Percentiles rank a stretch among this genome's conserved stretches.
These are phyloP conservation scores for Anaspis maculata DNA, from an alignment of 2,888 invertebrate species.

Conservation along the genomic window DNA sequence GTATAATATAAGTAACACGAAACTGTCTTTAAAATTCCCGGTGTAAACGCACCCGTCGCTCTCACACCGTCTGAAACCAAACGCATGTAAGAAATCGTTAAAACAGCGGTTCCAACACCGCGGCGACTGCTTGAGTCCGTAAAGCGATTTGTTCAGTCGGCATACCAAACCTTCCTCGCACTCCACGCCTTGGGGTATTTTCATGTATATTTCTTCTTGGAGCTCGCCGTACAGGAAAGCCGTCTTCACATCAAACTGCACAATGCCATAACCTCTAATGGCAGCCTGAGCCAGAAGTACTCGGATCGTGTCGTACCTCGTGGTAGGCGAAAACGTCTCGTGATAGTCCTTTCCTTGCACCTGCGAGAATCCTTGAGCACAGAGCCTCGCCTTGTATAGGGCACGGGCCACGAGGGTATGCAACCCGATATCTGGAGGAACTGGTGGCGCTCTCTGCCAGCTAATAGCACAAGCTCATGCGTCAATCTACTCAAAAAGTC, in stretches of 20 bases:
- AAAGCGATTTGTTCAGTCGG: slow-evolving; percentile 25
- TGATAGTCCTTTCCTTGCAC: slow-evolving; percentile 16
- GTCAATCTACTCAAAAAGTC: too few relatives aligned
- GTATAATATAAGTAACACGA: slow-evolving; percentile 24
- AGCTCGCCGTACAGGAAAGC: slow-evolving; percentile 20
- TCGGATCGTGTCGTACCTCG: slow-evolving; percentile 15
- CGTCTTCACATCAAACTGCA: slow-evolving; percentile 21
- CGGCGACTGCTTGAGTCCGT: slow-evolving; percentile 33
- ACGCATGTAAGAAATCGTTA: slow-evolving; percentile 12
- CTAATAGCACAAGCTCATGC: too few relatives aligned
- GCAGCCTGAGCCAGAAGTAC: slow-evolving; percentile 14
- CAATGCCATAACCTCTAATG: slow-evolving; percentile 8
- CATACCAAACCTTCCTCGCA: slow-evolving; percentile 24
- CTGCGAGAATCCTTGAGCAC: slow-evolving; percentile 5
- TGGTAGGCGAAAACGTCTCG: slow-evolving; percentile 19
- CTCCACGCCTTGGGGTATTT: slow-evolving; percentile 14
- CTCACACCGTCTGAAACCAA: slow-evolving; percentile 19
- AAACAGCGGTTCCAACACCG: slow-evolving; percentile 29
- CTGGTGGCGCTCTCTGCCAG: too few relatives aligned
- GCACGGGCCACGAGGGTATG: too few relatives aligned
- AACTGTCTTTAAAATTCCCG: slow-evolving; percentile 5
- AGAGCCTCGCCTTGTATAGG: slow-evolving; percentile 7
- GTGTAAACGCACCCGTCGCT: slow-evolving; percentile 23
- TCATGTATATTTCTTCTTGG: slow-evolving; percentile 17
- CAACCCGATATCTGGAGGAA: too few relatives aligned